Base-by-base conservation (phyloP, 1,140 invertebrate species). In the Macrotrachela quadricornifera region DNA sequence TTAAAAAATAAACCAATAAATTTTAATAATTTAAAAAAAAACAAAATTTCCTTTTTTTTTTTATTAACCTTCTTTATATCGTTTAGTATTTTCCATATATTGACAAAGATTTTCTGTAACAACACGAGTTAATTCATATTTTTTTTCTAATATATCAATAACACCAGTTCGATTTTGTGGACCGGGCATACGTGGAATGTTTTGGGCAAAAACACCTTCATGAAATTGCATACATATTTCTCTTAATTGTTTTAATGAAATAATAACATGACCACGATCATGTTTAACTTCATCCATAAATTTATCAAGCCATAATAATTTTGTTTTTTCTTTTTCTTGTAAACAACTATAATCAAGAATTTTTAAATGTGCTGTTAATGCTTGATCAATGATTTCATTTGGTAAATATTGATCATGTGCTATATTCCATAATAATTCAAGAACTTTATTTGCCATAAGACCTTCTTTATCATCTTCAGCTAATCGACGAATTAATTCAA, bases 391-490 rank as follows among this genome's bases (percentile, higher is more conserved):
- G 58, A 95, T 92, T 71, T 96, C 90, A 4, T 85, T 91, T 48
- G 85, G 83, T 43, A 92, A 83, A 71, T 95, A 87, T 62, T 88
- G 83, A 50, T 84, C 86, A 70, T 94, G 87, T 16, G 88, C 87
- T 62, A 96, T 75, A 65, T 88, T 91, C 90, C 90, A 96, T 65
- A 96, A 83, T 15, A 96, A 73, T 50, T 85, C 85, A 56, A 96
- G 73, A 59, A 83, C 81, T 75, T 95, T 96, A 65, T 91, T 83
- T 46, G 90, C 88, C 88, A 96, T 95, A 14, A 94, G 84, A 54
- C 90, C 90, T 70, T 94, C 87, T 68, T 95, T 95, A 71, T 96
- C 90, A 71, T 92, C 90, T 71, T 96, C 90, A 15, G 90, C 88
- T 52, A 96, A 70, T 61, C 88, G 75, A 54, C 90, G 76, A 59